Evolutionary conservation across 2,888 invertebrate species (phyloP).

Genomic region (Actias luna): DNA sequence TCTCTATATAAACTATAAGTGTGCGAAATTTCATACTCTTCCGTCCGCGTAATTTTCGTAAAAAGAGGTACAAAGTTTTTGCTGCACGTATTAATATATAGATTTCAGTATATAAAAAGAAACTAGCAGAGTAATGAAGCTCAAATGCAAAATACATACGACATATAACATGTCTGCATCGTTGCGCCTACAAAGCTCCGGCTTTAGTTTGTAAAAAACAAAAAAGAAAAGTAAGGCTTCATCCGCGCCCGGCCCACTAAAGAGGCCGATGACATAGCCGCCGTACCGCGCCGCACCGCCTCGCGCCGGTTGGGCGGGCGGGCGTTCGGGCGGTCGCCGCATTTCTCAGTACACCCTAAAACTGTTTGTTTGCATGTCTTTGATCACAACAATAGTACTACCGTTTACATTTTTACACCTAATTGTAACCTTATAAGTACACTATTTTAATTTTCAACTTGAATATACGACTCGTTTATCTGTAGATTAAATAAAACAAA

Average conservation of each 20-base stretch:
- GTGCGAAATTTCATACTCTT: too few relatives aligned
- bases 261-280: constrained; percentile 50
- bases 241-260: constrained; percentile 37
- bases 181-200: neutral
- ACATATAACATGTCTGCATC: constrained; percentile 17
- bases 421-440: too few relatives aligned
- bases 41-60: too few relatives aligned
- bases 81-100: too few relatives aligned
- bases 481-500: too few relatives aligned
- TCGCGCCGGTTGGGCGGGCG: constrained; percentile 42
- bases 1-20: too few relatives aligned
- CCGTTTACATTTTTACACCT: neutral
- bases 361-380: neutral
- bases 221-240: neutral
- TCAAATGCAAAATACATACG: neutral
- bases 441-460: too few relatives aligned
- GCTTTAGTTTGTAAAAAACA: neutral
- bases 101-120: neutral
- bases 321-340: constrained; percentile 28
- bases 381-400: neutral
- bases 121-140: neutral
- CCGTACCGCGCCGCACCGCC: constrained; percentile 32
- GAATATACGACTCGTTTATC: too few relatives aligned
- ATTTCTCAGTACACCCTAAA: neutral
- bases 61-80: too few relatives aligned